Evolutionary conservation across 1,140 invertebrate species (phyloP).

Genomic region (Geopemphigus sp.): DNA sequence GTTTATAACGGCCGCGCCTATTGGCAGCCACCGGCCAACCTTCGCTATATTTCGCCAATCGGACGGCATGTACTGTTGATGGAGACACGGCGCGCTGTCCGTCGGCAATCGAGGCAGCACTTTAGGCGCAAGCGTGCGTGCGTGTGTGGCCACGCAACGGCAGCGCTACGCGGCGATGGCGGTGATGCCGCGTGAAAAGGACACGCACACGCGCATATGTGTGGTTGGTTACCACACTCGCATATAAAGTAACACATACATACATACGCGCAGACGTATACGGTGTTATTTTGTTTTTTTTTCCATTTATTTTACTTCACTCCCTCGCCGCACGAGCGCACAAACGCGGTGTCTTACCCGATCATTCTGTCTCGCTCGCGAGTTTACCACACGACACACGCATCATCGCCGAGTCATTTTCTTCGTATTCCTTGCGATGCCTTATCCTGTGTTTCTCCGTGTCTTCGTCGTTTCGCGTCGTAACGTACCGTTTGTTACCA

Average conservation of each 20-base stretch:
- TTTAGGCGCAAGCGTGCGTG: not conserved
- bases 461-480: conserved; percentile 27
- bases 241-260: not conserved
- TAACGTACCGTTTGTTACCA: conserved; percentile 12
- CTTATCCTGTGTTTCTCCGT: conserved; percentile 1
- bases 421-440: conserved; percentile 24
- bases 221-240: too few species aligned
- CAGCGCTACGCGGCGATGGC: not conserved
- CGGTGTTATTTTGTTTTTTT: not conserved
- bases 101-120: conserved; percentile 3
- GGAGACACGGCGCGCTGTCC: not conserved
- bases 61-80: not conserved
- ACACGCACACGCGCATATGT: not conserved
- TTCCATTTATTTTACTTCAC: not conserved
- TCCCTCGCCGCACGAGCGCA: not conserved
- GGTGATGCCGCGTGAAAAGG: not conserved
- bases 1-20: not conserved
- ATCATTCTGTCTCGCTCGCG: not conserved
- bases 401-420: conserved; percentile 18
- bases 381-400: not conserved
- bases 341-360: not conserved
- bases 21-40: not conserved
- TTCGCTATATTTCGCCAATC: not conserved
- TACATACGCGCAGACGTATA: not conserved
- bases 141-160: not conserved